Evolutionary conservation across 2,797 vertebrate species (phyloP), one percentile per base, ranked within the genome.

Genomic region (Notolepis coatsorum): DNA sequence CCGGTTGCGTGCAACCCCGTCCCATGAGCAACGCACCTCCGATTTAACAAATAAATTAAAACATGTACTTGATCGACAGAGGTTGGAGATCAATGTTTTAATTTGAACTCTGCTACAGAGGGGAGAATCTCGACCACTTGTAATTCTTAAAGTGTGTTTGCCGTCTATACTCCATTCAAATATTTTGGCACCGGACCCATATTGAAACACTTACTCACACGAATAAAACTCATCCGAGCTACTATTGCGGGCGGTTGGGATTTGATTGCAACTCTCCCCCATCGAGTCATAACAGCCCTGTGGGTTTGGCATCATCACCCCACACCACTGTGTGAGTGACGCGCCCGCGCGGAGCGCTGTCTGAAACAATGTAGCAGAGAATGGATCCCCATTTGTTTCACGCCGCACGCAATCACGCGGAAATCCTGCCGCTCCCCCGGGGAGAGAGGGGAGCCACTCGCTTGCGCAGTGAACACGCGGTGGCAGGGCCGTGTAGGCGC

Each of bases 201-300:
- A 48, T 7, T 25, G 23, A 38, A 54, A 17, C 13, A 13, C 9
- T 27, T 23, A 27, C 51, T 53, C 7, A 39, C 21, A 24, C 35
- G 25, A 39, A 25, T 15, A 53, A 55, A 28, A 28, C 31, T 20
- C 5, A 42, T 2, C 35, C 3, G 12, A 37, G 35, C 35, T 10
- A n/a, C 35, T n/a, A 54, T 13, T 10, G 23, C 48, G 9, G n/a
- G 9, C 48, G 18, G 13, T 23, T 39, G 5, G n/a, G n/a, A 10
- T 54, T 52, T 52, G 21, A 52, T 18, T 35, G 49, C 30, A 52
- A 10, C 31, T 23, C 30, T 54, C 21, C 15, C 33, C 8, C 31
- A 37, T n/a, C n/a, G n/a, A n/a, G 33, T 54, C 35, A 41, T 25
- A 39, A 54, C 27, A 39, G 37, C 13, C 45, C 15, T 15, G 4